A percentile compares a stretch with the other conserved stretches of the same genome.
phyloP scores from a whole-genome alignment of 2,113 vertebrate species.

The Argyrosomus japonicus region DNA sequence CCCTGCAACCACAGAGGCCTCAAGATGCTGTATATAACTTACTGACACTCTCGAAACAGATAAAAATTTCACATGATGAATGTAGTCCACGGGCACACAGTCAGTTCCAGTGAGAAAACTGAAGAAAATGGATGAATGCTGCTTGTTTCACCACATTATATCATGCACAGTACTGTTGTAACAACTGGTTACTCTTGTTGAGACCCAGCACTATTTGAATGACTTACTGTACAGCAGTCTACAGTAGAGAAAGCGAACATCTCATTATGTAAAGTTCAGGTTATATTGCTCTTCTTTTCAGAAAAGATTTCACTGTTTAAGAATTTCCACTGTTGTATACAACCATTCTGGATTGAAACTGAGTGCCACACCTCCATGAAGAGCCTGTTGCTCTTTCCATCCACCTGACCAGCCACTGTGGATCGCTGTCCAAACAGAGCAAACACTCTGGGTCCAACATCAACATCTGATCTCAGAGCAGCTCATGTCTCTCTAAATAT shows the following conservation, averaged over 20 bases:
- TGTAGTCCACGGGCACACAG: too few relatives aligned
- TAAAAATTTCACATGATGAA: not conserved
- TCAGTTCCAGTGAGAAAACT: not conserved
- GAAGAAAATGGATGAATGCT: not conserved
- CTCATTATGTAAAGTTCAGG: not conserved
- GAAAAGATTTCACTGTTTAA: not conserved
- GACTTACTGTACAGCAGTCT: not conserved
- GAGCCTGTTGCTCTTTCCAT: slow-evolving; percentile 50
- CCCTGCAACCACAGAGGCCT: not conserved
- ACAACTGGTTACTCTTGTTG: not conserved
- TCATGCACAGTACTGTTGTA: not conserved
- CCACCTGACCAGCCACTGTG: slow-evolving; percentile 45
- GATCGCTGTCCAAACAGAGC: slow-evolving; percentile 59
- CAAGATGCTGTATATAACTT: not conserved
- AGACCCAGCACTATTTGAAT: not conserved
- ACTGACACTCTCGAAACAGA: not conserved
- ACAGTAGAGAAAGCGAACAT: not conserved
- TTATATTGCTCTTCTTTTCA: not conserved
- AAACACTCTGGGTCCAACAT: slow-evolving; percentile 55
- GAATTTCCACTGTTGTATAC: not conserved
- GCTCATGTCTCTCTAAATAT: slow-evolving; percentile 78
- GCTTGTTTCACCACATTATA: not conserved
- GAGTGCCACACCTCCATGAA: slow-evolving; percentile 20
- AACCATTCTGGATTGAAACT: not conserved
- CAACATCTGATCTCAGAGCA: slow-evolving; percentile 77